Evolutionary conservation across 2,888 invertebrate species (phyloP).

Genomic region (Elmis aenea): DNA sequence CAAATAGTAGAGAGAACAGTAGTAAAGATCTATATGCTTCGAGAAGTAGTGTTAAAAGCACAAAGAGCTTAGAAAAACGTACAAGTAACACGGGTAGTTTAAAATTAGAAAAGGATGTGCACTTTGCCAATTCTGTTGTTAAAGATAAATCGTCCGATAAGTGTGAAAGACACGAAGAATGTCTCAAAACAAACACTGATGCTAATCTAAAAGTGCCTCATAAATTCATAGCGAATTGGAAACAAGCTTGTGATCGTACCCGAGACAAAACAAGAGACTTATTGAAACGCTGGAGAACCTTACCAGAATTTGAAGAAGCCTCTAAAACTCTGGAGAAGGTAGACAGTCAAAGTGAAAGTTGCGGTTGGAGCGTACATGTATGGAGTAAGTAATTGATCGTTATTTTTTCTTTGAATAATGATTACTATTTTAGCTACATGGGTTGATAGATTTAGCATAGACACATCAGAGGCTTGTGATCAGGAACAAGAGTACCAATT

Average conservation of each 20-base stretch:
- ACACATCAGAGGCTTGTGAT: conserved; percentile 51
- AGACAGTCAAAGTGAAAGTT: conserved; percentile 47
- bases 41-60: conserved; percentile 41
- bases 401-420: conserved; percentile 1
- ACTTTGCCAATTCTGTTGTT: conserved; percentile 33
- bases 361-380: conserved; percentile 72
- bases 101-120: conserved; percentile 44
- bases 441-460: conserved; percentile 69
- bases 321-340: conserved; percentile 40
- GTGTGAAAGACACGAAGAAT: conserved; percentile 16
- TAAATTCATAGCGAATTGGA: conserved; percentile 70
- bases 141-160: conserved; percentile 30
- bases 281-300: conserved; percentile 64
- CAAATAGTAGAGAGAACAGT: conserved; percentile 37
- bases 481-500: conserved; percentile 55
- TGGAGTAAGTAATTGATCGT: conserved; percentile 58
- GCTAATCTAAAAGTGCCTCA: conserved; percentile 59
- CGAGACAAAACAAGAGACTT: conserved; percentile 70
- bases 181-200: conserved; percentile 31
- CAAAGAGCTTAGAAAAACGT: conserved; percentile 41
- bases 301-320: conserved; percentile 55
- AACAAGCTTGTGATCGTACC: conserved; percentile 70
- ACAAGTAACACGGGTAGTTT: conserved; percentile 37
- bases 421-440: conserved; percentile 57
- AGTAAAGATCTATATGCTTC: conserved; percentile 38